Evolutionary conservation across 2,888 invertebrate species (phyloP).

Genomic region (Hyppa rectilinea): DNA sequence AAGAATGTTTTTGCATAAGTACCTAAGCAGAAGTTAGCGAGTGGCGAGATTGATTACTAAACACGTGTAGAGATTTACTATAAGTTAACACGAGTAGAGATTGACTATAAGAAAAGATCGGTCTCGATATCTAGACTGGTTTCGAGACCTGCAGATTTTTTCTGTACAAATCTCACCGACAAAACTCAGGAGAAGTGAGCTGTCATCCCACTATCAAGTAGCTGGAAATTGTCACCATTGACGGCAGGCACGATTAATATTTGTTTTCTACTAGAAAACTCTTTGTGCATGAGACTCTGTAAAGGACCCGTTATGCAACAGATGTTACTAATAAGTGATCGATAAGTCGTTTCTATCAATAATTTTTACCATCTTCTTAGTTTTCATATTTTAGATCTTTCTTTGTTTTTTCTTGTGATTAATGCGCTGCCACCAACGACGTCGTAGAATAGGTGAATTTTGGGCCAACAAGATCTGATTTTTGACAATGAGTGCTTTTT

Average conservation of each 20-base stretch:
- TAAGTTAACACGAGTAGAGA: too few species aligned
- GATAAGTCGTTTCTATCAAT: not conserved
- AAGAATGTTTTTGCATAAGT: not conserved
- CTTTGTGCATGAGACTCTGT: not conserved
- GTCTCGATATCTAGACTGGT: too few species aligned
- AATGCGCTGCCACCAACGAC: too few species aligned
- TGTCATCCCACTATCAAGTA: too few species aligned
- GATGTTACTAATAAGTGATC: not conserved
- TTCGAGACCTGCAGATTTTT: not conserved
- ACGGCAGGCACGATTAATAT: not conserved
- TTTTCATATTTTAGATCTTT: too few species aligned
- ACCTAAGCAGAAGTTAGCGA: conserved; percentile 7
- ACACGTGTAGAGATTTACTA: not conserved
- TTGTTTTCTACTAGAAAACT: not conserved
- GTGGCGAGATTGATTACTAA: not conserved
- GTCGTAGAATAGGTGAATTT: too few species aligned
- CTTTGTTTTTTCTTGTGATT: too few species aligned
- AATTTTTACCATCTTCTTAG: too few species aligned
- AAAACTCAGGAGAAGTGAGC: not conserved
- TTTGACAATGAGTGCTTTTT: not conserved
- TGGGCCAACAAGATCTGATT: too few species aligned
- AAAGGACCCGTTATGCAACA: not conserved
- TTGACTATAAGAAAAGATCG: too few species aligned
- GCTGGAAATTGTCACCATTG: not conserved
- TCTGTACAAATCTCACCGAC: not conserved